Conservation (phyloP, 2,888 invertebrate species). For the Gari tellinella region DNA sequence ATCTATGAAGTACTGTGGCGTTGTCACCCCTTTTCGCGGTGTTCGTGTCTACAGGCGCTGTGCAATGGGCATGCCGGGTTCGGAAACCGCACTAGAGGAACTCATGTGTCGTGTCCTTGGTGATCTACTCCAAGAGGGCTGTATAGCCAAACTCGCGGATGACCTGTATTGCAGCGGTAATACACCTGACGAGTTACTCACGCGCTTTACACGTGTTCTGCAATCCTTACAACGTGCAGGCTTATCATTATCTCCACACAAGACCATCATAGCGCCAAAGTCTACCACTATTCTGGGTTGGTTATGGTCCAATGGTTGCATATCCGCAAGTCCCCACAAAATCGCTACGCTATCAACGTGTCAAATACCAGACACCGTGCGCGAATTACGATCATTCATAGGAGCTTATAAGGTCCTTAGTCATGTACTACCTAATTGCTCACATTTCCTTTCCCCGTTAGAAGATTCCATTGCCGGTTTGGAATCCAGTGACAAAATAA, state of each 20-base stretch:
- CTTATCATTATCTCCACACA: constrained; percentile 2
- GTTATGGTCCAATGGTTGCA: constrained; percentile 10
- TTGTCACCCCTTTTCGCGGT: constrained; percentile 57
- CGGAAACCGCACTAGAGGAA: constrained; percentile 63
- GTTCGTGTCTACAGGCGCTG: constrained; percentile 54
- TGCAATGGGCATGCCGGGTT: constrained; percentile 67
- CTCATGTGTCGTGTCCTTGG: constrained; percentile 59
- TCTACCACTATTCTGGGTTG: constrained; percentile 16
- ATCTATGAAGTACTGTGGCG: constrained; percentile 59
- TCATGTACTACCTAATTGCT: constrained; percentile 41
- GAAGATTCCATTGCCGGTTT: constrained; percentile 31
- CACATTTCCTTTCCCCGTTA: constrained; percentile 28
- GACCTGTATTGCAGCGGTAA: constrained; percentile 64
- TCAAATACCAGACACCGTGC: constrained; percentile 44
- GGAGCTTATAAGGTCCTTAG: constrained; percentile 59
- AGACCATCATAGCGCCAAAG: constrained; percentile 11
- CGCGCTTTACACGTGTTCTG: constrained; percentile 42
- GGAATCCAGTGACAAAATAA: constrained; percentile 35
- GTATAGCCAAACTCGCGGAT: constrained; percentile 62
- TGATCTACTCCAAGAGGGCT: constrained; percentile 48
- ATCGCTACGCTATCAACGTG: constrained; percentile 5
- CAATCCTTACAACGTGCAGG: constrained; percentile 23
- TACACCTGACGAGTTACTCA: constrained; percentile 43
- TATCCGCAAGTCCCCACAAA: constrained; percentile 14
- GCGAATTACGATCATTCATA: constrained; percentile 55